A percentile compares a stretch with the other conserved stretches of the same genome.
phyloP scores from a whole-genome alignment of 2,888 invertebrate genomes.

The Drosophila flavopinicola region DNA sequence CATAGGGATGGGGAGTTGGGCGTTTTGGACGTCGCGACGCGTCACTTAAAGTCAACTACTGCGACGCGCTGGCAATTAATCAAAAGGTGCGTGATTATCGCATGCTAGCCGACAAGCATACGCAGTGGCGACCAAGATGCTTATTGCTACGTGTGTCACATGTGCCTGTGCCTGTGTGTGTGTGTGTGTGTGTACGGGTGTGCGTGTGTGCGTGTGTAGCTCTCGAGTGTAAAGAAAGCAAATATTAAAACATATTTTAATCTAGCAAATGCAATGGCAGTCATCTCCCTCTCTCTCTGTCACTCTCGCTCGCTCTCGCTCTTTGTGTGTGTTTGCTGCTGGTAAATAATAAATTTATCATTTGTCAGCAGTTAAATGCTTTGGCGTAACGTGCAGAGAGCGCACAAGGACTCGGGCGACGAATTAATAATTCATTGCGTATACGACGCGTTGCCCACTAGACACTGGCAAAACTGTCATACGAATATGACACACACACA shows the following conservation, averaged over 20 bases:
- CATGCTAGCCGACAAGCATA: conserved; percentile 38
- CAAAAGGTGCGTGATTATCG: conserved; percentile 81
- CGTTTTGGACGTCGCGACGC: conserved; percentile 16
- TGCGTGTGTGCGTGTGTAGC: conserved; percentile 26
- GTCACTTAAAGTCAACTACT: conserved; percentile 56
- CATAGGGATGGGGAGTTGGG: background rate
- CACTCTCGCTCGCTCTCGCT: conserved; percentile 3
- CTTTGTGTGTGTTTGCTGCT: conserved; percentile 44
- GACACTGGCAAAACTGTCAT: conserved; percentile 66
- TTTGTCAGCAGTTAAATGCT: conserved; percentile 82
- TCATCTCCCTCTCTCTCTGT: conserved; percentile 6
- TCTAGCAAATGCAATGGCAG: conserved; percentile 68
- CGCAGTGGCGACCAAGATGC: conserved; percentile 34
- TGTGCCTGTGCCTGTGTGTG: conserved; percentile 1
- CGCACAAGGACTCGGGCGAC: conserved; percentile 49
- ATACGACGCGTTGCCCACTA: conserved; percentile 74
- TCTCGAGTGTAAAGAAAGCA: conserved; percentile 66
- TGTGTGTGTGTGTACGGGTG: conserved; percentile 12
- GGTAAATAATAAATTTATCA: conserved; percentile 83
- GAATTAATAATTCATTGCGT: conserved; percentile 82
- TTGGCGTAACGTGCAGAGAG: conserved; percentile 64
- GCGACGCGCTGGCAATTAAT: conserved; percentile 78
- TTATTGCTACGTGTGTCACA: conserved; percentile 30
- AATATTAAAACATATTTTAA: conserved; percentile 80
- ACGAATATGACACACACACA: conserved; percentile 42